A percentile compares a stretch with the other conserved stretches of the same genome.
Evolutionary conservation across 53 echinoderm and acorn worm genomes (phyloP).

Genomic region (Pentamera pediparva): DNA sequence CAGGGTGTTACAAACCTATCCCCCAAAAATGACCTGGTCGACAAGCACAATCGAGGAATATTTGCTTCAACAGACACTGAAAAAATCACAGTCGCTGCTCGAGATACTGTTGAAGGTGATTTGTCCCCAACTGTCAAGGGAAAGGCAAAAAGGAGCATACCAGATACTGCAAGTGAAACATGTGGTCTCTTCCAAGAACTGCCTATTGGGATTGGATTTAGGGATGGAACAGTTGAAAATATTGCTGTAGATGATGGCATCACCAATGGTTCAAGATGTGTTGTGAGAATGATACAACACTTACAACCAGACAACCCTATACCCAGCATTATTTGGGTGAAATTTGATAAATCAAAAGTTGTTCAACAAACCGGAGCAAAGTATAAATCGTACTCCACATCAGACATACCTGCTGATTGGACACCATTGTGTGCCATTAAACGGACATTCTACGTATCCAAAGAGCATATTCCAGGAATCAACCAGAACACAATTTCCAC

Average conservation of each 20-base stretch:
- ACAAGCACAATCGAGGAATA: too few species aligned
- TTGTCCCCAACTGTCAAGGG: too few species aligned
- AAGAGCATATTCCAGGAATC: not conserved
- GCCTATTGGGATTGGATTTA: not conserved
- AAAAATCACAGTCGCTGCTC: too few species aligned
- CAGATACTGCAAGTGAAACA: too few species aligned
- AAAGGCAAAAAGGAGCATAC: too few species aligned
- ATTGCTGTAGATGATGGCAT: too few species aligned
- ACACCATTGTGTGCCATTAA: conserved; percentile 28
- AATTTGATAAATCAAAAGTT: conserved; percentile 10
- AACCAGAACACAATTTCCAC: conserved; percentile 49
- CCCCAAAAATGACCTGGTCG: too few species aligned
- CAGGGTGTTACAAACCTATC: too few species aligned
- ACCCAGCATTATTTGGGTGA: conserved; percentile 25
- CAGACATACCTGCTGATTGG: not conserved
- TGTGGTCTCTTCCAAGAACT: not conserved
- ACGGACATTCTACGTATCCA: not conserved
- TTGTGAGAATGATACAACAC: not conserved
- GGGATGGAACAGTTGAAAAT: not conserved
- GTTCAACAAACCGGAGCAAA: conserved; percentile 1
- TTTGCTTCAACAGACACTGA: too few species aligned
- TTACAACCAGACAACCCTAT: not conserved
- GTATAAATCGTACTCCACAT: conserved; percentile 1
- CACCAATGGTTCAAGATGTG: not conserved
- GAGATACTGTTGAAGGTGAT: too few species aligned